These are phyloP conservation scores for Tricholaema leucomelas DNA, from an alignment of 2,113 vertebrate genomes.

Conservation along the genomic window DNA sequence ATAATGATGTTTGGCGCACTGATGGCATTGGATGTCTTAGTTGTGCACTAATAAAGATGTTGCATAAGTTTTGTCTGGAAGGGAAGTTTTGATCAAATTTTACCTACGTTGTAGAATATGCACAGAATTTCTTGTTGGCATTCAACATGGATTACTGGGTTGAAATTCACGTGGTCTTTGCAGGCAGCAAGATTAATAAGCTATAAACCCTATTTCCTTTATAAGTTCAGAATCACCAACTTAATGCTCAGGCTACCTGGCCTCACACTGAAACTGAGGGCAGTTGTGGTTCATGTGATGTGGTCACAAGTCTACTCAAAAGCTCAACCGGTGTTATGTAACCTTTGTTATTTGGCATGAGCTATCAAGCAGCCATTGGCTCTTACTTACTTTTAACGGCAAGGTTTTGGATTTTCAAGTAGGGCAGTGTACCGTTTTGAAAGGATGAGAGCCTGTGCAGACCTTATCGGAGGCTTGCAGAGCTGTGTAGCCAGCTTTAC, in stretches of 20 bases:
- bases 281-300: constrained; percentile 31
- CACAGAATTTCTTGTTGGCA: neutral
- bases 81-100: neutral
- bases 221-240: neutral
- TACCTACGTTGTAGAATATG: neutral
- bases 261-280: neutral
- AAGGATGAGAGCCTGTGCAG: neutral
- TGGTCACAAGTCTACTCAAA: constrained; percentile 32
- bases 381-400: neutral
- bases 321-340: neutral
- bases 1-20: neutral
- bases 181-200: neutral
- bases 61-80: neutral
- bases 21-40: neutral
- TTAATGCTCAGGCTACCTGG: neutral
- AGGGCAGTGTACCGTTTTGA: neutral
- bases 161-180: neutral
- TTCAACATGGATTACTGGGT: neutral
- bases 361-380: neutral
- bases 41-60: neutral
- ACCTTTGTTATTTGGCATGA: neutral
- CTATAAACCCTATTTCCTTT: neutral
- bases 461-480: neutral
- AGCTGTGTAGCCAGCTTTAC: neutral
- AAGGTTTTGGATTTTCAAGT: neutral